Evolutionary conservation across 2,113 vertebrate species (phyloP).

Genomic region (Pongo pygmaeus): DNA sequence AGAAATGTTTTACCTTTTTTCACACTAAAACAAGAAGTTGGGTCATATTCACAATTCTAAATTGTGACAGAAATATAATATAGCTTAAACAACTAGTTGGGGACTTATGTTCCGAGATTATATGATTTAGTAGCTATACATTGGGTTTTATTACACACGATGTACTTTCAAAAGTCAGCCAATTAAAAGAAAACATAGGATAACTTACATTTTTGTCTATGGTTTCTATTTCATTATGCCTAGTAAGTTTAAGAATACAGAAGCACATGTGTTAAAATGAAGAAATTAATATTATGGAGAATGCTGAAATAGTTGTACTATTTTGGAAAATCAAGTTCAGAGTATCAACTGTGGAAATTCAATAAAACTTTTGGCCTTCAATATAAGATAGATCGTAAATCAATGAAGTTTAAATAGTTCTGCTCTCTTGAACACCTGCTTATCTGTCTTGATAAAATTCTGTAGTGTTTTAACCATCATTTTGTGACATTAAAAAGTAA

Average conservation of each 20-base stretch:
- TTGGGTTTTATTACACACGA: conserved; percentile 67
- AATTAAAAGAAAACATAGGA: conserved; percentile 64
- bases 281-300: conserved; percentile 63
- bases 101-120: conserved; percentile 9
- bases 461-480: conserved; percentile 77
- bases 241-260: conserved; percentile 60
- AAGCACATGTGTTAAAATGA: conserved; percentile 45
- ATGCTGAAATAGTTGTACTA: conserved; percentile 66
- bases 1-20: not conserved
- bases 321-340: conserved; percentile 68
- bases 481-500: conserved; percentile 83
- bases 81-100: conserved; percentile 10
- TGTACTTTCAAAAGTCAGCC: conserved; percentile 59
- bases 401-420: conserved; percentile 78
- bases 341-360: conserved; percentile 64
- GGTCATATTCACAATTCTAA: conserved; percentile 33
- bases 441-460: conserved; percentile 84
- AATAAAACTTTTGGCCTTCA: conserved; percentile 77
- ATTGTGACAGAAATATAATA: conserved; percentile 14
- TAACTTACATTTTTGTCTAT: not conserved
- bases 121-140: conserved; percentile 62
- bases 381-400: conserved; percentile 74
- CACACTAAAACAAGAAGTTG: not conserved
- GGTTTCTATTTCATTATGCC: conserved; percentile 60
- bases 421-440: conserved; percentile 81